These are phyloP conservation scores for Sigmodon hispidus DNA, from an alignment of 2,113 vertebrate species.

Conservation along the genomic window DNA sequence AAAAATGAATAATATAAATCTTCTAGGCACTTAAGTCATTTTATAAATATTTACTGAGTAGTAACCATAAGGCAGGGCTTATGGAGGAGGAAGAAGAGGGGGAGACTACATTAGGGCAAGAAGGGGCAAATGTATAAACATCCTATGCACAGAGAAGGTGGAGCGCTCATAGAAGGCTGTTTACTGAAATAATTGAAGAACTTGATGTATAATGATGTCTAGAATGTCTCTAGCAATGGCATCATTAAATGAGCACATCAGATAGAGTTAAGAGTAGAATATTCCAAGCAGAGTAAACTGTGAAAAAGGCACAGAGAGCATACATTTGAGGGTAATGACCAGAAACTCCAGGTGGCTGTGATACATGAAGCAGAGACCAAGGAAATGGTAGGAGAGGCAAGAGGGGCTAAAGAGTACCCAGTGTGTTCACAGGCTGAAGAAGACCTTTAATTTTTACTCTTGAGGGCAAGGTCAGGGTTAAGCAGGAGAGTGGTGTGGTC, in stretches of 20 bases:
- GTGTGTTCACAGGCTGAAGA: background rate
- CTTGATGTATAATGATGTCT: background rate
- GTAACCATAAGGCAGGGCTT: background rate
- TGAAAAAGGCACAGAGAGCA: background rate
- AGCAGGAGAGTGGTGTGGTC: accelerated
- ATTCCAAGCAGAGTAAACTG: background rate
- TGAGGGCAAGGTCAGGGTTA: background rate
- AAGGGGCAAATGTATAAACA: background rate
- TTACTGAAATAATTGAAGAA: background rate
- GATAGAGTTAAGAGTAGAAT: background rate
- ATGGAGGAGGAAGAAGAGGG: background rate
- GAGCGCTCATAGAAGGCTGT: background rate
- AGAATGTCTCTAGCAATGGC: background rate
- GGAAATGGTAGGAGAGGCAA: background rate
- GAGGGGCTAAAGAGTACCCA: background rate
- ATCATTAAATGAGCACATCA: background rate
- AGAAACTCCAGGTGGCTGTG: background rate
- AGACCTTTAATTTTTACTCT: background rate
- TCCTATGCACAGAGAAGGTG: background rate
- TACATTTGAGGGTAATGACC: too few species aligned
- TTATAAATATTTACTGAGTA: background rate
- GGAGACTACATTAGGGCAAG: background rate
- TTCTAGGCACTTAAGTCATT: slow-evolving; percentile 2
- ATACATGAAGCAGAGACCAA: accelerated
- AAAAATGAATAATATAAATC: background rate